These are phyloP conservation scores for Pangasianodon gigas DNA, from an alignment of 2,113 vertebrate species.

Conservation along the genomic window DNA sequence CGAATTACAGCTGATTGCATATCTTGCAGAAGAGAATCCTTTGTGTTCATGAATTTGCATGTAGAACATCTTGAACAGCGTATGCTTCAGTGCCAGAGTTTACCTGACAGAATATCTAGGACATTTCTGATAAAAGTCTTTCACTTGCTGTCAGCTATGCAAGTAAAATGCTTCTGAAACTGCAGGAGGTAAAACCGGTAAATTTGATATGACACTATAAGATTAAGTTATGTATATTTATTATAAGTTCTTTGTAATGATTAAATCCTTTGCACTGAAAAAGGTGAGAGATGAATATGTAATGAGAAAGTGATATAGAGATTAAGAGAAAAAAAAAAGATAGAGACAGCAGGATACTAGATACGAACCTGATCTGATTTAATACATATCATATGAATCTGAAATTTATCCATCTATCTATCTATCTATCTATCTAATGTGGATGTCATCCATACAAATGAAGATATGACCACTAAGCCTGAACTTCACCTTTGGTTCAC, in stretches of 20 bases:
- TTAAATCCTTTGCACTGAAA: background rate
- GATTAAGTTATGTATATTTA: background rate
- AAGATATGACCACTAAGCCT: background rate
- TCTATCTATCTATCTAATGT: background rate
- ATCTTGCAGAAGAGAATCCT: background rate
- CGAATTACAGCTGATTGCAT: background rate
- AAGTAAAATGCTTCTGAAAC: background rate
- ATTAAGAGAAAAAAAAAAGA: background rate
- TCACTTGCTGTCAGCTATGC: background rate
- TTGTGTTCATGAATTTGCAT: background rate
- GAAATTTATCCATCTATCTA: background rate
- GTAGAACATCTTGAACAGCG: background rate
- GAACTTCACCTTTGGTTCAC: background rate
- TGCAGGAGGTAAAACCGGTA: background rate
- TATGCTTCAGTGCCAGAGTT: background rate
- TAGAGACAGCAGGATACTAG: background rate
- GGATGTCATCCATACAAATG: background rate
- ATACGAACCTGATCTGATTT: background rate
- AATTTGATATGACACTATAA: background rate
- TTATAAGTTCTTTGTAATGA: background rate
- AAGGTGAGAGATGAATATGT: background rate
- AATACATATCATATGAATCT: background rate
- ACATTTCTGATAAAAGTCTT: background rate
- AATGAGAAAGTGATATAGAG: background rate
- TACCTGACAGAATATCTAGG: conserved; percentile 5